Percentiles rank a stretch among this genome's conserved stretches.
Evolutionary conservation across 2,113 vertebrate species (phyloP).

Genomic region (Thomomys bottae): DNA sequence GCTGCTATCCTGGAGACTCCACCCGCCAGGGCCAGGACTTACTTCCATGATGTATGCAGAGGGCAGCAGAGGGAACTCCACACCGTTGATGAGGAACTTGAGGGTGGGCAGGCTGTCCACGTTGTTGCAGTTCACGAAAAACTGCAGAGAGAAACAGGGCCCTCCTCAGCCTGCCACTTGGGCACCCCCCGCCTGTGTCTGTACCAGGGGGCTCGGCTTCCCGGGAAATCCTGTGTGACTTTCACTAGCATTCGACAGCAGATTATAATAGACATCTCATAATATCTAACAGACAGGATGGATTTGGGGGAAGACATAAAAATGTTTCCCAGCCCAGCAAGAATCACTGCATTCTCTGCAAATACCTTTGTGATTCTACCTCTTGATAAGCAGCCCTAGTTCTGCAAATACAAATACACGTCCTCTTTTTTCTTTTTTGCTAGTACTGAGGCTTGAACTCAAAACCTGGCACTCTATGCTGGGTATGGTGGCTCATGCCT

Average conservation of each 20-base stretch:
- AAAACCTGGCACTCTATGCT: too few relatives aligned
- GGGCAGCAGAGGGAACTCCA: conserved; percentile 69
- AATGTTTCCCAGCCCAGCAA: neutral
- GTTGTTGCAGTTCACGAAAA: conserved; percentile 73
- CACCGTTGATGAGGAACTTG: conserved; percentile 80
- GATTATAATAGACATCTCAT: accelerated
- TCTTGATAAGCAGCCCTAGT: too few relatives aligned
- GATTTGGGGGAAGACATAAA: neutral
- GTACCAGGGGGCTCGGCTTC: neutral
- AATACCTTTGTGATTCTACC: too few relatives aligned
- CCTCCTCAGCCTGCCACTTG: too few relatives aligned
- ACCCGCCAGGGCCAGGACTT: neutral
- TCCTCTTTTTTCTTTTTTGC: too few relatives aligned
- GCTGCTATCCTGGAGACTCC: accelerated
- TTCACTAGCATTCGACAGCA: accelerated
- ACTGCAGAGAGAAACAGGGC: conserved; percentile 68
- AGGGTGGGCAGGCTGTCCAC: conserved; percentile 81
- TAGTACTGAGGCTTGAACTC: too few relatives aligned
- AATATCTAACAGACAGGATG: neutral
- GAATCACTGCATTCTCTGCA: neutral
- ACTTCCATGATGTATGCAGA: conserved; percentile 77
- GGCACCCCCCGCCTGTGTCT: neutral
- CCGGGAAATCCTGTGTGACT: neutral
- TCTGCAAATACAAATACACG: too few relatives aligned
- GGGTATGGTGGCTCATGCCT: too few relatives aligned